Conservation (phyloP, 2,113 vertebrate species). For the Neogobius melanostomus region DNA sequence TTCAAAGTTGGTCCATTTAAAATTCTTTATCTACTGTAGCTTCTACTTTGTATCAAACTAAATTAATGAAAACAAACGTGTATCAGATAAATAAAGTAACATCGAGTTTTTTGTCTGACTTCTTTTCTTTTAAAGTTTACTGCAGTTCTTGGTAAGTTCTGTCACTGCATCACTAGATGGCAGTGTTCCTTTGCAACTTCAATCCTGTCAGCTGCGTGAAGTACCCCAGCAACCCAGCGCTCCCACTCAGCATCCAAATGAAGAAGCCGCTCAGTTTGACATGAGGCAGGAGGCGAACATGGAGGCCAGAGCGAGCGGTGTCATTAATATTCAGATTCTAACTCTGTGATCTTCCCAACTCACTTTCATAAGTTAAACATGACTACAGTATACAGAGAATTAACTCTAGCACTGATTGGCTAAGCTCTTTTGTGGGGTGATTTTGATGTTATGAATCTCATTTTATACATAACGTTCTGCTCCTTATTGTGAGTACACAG, state of each 20-base stretch:
- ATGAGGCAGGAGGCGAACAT: conserved; percentile 36
- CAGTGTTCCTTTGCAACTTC: conserved; percentile 2
- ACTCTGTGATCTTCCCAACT: not conserved
- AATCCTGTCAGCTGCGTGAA: conserved; percentile 39
- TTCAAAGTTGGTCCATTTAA: no score
- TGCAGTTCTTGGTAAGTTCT: not conserved
- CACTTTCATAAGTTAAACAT: not conserved
- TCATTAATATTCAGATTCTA: conserved; percentile 22
- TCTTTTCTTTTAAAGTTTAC: no score
- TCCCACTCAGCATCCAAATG: conserved; percentile 50
- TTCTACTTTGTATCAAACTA: no score
- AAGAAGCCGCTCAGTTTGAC: conserved; percentile 34
- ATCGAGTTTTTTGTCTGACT: no score
- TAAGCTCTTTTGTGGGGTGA: not conserved
- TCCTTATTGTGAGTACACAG: not conserved
- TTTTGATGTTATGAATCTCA: conserved; percentile 7
- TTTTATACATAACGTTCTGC: not conserved
- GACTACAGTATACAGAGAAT: not conserved
- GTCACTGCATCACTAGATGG: conserved; percentile 57
- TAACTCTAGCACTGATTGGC: conserved; percentile 15
- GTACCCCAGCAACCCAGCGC: conserved; percentile 30
- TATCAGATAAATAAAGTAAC: no score
- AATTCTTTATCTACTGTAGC: no score
- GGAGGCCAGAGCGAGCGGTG: conserved; percentile 12
- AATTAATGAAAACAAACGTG: no score